Evolutionary conservation across 92 coral and sea anemone genomes (phyloP), one percentile per base, ranked within the genome.

Genomic region (Heteractis magnifica): DNA sequence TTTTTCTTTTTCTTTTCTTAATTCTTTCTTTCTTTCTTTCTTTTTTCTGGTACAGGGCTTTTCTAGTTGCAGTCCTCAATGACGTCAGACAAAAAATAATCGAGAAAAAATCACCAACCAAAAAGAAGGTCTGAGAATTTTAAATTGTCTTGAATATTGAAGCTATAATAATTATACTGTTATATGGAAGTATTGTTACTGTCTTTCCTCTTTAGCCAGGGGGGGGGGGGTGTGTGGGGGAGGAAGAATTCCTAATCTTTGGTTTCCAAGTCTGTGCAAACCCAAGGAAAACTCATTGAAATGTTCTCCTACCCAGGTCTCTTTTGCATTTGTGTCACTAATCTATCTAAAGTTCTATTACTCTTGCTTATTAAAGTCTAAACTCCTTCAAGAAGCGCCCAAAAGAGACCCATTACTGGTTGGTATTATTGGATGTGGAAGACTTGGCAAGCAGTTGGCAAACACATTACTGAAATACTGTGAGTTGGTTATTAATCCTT

Each of bases 341-440:
- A 34, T 2, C 20, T 8, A 72, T 6, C 10, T 23, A 60, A 52
- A 4, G 78, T 16, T 56, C 77, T 62, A 51, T 81, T 20, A 65
- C 26, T 64, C 14, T 75, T n/a, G 41, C 19, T 77, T 78, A 49
- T 51, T 72, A 49, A 71, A 81, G 52, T 93, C 98, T 41, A 93
- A 93, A 74, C 87, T 93, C 65, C 77, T 93, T n/a, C 98, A 93
- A 86, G 95, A 94, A 65, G 92, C 94, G 4, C 94, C 98, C 20
- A 90, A 88, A 82, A 87, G 95, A 71, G 91, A 92, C 83, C 97
- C 98, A 58, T 16, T 96, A 75, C 86, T 94, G 71, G 94, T 96
- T 72, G 99, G 99, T 18, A 92, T 96, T 58, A 94, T 96, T 83
- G 99, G 99, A 5, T 94, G 98, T 87, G 99, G 99, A 23, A 88